Evolutionary conservation across 1,140 invertebrate species (phyloP), one percentile per base, ranked within the genome.

Genomic region (Ceratina australensis): DNA sequence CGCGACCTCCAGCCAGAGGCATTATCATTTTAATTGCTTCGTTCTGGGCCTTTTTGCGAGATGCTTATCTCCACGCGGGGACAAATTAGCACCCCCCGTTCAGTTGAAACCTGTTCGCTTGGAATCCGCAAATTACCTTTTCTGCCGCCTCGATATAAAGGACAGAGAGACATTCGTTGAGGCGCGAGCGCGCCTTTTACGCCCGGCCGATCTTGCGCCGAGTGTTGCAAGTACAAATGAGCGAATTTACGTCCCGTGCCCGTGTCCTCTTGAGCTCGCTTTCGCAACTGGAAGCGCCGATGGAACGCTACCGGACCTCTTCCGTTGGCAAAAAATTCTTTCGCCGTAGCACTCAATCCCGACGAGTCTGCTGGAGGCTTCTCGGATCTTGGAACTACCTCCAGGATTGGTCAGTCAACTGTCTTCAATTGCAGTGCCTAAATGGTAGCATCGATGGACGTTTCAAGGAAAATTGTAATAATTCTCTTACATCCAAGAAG

Each of bases 21-120:
- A 77, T 77, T 77, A 77, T 77, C 74, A 77, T 77, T 77, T 77
- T 77, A 77, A 77, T 77, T 77, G 68, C 74, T 77, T 77, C 67
- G 74, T 77, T 77, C 67, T 71, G 57, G 60, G 74, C 42, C 67
- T 50, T 77, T 77, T 77, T 71, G 66, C 74, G 65, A 71, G 74
- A 77, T 77, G 20, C 74, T 77, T 77, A 71, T 77, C 74, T 71
- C 28, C 54, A 57, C 67, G 65, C 24, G 57, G 47, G 74, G 66
- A 77, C 74, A 77, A 77, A 77, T 77, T 77, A 77, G 74, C 74
- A 77, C 74, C 67, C 74, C 74, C 57, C 8, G 74, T 49, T 68
- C 74, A 28, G 57, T 69, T 60, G 42, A 52, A 77, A 77, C 74
- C 74, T 77, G 74, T 77, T 77, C 74, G 57, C 33, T 24, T 71